Evolutionary conservation across 2,888 invertebrate genomes (phyloP), one percentile per base, ranked within the genome.

Genomic region (Orchesellides sinensis): DNA sequence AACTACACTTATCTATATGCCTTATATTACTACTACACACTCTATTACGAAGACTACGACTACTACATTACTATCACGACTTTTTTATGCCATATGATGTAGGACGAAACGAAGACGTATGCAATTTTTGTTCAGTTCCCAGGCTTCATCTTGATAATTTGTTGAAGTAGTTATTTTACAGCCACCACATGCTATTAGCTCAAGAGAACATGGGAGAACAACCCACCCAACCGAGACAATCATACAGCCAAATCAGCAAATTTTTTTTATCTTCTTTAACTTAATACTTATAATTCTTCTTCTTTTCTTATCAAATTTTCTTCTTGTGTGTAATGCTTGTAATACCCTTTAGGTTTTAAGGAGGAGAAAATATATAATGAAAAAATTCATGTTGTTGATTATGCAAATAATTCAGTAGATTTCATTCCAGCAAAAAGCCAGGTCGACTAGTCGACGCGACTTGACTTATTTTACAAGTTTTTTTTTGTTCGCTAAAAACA

Each of bases 141-240:
- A 80, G 66, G 80, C 73, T 80, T 68, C 80, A 80, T 80, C 80
- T 80, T 80, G 80, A 80, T 80, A 80, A 80, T 80, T 80, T 80
- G 80, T 80, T 80, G 80, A 80, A 65, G 80, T 80, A 80, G 73
- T 73, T 73, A 80, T 80, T 80, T 80, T 80, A 73, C 80, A 80
- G 73, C 73, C 73, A 80, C 80, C 72, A 73, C 73, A 80, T 80
- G 80, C 80, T 73, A 72, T 80, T 80, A 70, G 63, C 25, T 73
- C 49, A 72, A 68, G 66, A 68, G 73, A 80, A 80, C 68, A 80
- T 73, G 66, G 61, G 78, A 80, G 80, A 80, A 80, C 72, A 72
- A 80, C 73, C 73, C 72, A 80, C 73, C 80, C 73, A 80, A 73
- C 73, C 80, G 80, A 80, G 73, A 73, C 80, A 80, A 80, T 80